These are phyloP conservation scores for Zygothrica quintamaculata DNA, from an alignment of 2,888 invertebrate genomes.

Conservation along the genomic window DNA sequence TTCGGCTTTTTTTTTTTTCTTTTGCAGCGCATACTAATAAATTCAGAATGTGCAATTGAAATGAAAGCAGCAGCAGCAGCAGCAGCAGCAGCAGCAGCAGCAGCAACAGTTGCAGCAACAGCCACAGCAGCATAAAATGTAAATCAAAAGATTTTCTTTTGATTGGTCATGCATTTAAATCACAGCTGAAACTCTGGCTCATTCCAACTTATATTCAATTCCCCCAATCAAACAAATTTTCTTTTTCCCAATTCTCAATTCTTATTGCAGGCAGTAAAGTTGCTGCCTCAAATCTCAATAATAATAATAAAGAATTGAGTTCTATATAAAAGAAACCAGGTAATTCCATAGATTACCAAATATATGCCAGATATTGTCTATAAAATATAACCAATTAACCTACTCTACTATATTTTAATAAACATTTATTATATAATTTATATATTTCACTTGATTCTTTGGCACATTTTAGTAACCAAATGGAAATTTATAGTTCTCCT, in stretches of 20 bases:
- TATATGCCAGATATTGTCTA: no score
- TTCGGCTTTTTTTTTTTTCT: no score
- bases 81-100: constrained; percentile 15
- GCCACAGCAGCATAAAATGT: constrained; percentile 60
- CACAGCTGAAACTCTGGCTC: constrained; percentile 4
- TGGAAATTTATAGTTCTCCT: no score
- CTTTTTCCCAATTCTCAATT: constrained; percentile 37
- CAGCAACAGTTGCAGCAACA: constrained; percentile 62
- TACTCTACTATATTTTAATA: no score
- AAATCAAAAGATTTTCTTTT: constrained; percentile 57
- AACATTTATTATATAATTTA: no score
- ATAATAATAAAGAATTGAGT: no score
- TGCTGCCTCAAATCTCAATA: no score
- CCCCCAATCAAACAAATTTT: constrained; percentile 38
- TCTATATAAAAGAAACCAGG: no score
- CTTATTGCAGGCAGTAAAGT: constrained; percentile 7
- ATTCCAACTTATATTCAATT: constrained; percentile 7
- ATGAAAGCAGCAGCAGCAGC: constrained; percentile 52
- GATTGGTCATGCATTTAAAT: constrained; percentile 41
- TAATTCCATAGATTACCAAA: no score
- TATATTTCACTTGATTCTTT: no score
- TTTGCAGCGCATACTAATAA: constrained; percentile 53
- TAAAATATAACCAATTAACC: no score
- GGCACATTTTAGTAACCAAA: no score
- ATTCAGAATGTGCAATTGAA: constrained; percentile 69